Percentiles rank a stretch among this genome's conserved stretches.
These are phyloP conservation scores for Chroicocephalus ridibundus DNA, from an alignment of 2,113 vertebrate species.

Conservation along the genomic window DNA sequence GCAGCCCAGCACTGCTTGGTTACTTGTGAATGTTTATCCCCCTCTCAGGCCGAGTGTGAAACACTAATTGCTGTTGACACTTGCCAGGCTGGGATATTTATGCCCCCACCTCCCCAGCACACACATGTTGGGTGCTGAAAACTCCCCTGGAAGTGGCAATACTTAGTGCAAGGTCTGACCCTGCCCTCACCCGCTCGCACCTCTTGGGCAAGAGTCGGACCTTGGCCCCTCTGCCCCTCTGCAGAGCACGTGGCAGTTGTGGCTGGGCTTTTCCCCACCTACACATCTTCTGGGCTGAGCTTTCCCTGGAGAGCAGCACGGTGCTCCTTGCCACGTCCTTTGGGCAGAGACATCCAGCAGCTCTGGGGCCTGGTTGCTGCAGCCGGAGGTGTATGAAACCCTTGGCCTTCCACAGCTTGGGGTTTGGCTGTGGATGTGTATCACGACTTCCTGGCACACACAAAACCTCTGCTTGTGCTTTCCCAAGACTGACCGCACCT, in stretches of 20 bases:
- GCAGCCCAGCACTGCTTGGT: background rate
- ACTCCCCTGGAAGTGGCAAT: background rate
- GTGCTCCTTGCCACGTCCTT: background rate
- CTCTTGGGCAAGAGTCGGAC: background rate
- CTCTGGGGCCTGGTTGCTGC: background rate
- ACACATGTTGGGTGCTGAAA: background rate
- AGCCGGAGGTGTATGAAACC: background rate
- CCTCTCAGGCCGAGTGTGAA: background rate
- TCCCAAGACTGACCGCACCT: background rate
- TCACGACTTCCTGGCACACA: background rate
- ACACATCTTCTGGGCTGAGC: background rate
- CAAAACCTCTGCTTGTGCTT: background rate
- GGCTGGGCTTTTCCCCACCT: background rate
- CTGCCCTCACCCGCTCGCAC: background rate
- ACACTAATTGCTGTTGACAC: slow-evolving; percentile 62
- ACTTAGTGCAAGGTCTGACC: background rate
- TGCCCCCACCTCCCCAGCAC: background rate
- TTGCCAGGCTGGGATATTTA: background rate
- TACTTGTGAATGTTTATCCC: background rate
- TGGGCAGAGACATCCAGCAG: background rate
- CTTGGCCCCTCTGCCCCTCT: background rate
- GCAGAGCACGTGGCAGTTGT: background rate
- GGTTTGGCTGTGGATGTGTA: background rate
- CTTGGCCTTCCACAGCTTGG: background rate
- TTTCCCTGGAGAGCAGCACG: background rate